phyloP scores from a whole-genome alignment of 2,113 vertebrate genomes.

The Percina caprodes region DNA sequence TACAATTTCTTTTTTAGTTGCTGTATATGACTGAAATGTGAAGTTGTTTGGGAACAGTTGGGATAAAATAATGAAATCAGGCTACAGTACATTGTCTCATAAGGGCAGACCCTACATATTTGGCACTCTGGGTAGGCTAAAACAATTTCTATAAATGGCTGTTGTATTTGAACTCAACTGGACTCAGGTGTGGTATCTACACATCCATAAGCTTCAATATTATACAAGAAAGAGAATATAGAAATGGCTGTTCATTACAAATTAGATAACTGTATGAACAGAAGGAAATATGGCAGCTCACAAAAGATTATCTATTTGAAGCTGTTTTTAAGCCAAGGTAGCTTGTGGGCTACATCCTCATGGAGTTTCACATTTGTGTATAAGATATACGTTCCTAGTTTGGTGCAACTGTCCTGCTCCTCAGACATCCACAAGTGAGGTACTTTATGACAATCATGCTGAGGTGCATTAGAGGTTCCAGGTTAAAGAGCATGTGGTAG shows the following conservation, averaged over 20 bases:
- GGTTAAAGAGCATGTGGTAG: conserved; percentile 90
- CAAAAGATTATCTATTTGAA: background rate
- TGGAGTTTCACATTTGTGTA: background rate
- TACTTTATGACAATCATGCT: conserved; percentile 86
- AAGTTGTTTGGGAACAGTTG: background rate
- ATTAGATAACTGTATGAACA: background rate
- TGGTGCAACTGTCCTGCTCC: conserved; percentile 72
- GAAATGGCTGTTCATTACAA: background rate
- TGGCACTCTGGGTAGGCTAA: conserved; percentile 47
- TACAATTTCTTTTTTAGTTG: no score
- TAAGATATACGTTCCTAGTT: conserved; percentile 45
- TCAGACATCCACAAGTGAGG: conserved; percentile 87
- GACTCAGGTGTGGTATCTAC: background rate
- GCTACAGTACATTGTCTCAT: background rate
- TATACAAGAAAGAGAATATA: conserved; percentile 4
- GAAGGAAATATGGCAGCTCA: conserved; percentile 27
- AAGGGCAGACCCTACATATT: conserved; percentile 19
- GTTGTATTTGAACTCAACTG: conserved; percentile 1
- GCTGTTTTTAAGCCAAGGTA: conserved; percentile 1
- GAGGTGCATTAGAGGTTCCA: conserved; percentile 87
- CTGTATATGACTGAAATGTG: conserved; percentile 6
- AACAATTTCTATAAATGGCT: background rate
- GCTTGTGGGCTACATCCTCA: background rate
- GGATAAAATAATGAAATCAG: background rate
- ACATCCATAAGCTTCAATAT: background rate